Base-by-base conservation (phyloP, 2,888 invertebrate genomes). In the Drosophila mulleri region DNA sequence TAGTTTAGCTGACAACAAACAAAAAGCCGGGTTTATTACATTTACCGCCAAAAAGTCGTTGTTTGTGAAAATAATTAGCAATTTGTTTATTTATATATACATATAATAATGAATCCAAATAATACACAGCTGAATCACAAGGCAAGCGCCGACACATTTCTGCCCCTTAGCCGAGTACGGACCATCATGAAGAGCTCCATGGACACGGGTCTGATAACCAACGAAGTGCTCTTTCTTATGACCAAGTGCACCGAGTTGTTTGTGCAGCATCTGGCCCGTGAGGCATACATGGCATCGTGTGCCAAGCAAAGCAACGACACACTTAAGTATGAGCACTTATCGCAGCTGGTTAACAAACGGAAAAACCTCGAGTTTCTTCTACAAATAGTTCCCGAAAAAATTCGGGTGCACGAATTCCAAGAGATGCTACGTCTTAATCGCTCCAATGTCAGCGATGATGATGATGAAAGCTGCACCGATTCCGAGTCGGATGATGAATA, bases 181-280 rank as follows among this genome's bases (percentile, higher is more conserved):
- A 92, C 92, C n/a, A 92, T 92, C 41, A 92, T 92, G 92, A 92
- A 92, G 72, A 92, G 92, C 71, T 92, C 92, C 0, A 79, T 91
- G 66, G 91, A 92, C 63, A 92, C 92, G 0, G 92, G 92, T 0
- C 83, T 87, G 29, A 91, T 92, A 3, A 85, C 82, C 14, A 89
- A 87, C 61, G 92, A 92, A 67, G 92, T 91, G 0, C 76, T 92
- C 1, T 89, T 90, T 37, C 70, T 92, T 5, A 90, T 92, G 75
- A 89, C 92, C 41, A 92, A 90, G 61, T 85, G 91, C 26, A 89
- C 92, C 72, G 92, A 92, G 82, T 78, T 91, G 67, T 93, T 92
- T 59, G 90, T 93, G 3, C 91, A 91, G 65, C 84, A 92, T 65
- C 69, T 92, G 41, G 90, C 92, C 0, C 84, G 84, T 6, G 91